Base-by-base conservation (phyloP, 2,888 invertebrate species). In the Scaptomyza polygonia region DNA sequence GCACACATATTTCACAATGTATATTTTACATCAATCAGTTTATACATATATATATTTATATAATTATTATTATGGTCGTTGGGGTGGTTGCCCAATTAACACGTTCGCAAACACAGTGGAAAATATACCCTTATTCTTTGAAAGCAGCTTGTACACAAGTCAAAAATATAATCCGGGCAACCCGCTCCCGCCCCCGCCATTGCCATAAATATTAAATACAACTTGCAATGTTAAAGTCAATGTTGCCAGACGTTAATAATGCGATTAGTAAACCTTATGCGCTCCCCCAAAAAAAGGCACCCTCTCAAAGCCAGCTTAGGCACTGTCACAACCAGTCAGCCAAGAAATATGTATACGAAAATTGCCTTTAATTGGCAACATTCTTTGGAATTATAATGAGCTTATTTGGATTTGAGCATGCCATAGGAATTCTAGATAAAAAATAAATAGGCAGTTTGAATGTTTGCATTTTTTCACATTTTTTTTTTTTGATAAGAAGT, bases 171-270 rank as follows among this genome's bases (percentile, higher is more conserved):
- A 30, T 18, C 47, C 9, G n/a, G n/a, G n/a, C 30, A n/a, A 8
- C 36, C 7, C 36, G 36, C 14, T n/a, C n/a, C n/a, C n/a, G n/a
- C n/a, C n/a, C n/a, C n/a, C 36, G 3, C 36, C 36, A 14, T n/a
- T 34, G 34, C 34, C n/a, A n/a, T 34, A 14, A 34, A 34, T 2
- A 34, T 3, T 3, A 1, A 48, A n/a, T 9, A 3, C 16, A 32
- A 21, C 9, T 32, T 32, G 48, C 9, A n/a, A 48, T 11, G 48
- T 11, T 48, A 11, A 48, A 21, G 18, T 16, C 32, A 39, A 39
- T 32, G n/a, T n/a, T n/a, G n/a, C 30, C 4, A n/a, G 18, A 48
- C n/a, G 32, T n/a, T 9, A 32, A 48, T 48, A 48, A 48, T 48
- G 32, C 18, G 48, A 48, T 48, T 48, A 21, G 18, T 11, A n/a